Evolutionary conservation across 1,140 invertebrate genomes (phyloP).

Genomic region (Planococcus citri): DNA sequence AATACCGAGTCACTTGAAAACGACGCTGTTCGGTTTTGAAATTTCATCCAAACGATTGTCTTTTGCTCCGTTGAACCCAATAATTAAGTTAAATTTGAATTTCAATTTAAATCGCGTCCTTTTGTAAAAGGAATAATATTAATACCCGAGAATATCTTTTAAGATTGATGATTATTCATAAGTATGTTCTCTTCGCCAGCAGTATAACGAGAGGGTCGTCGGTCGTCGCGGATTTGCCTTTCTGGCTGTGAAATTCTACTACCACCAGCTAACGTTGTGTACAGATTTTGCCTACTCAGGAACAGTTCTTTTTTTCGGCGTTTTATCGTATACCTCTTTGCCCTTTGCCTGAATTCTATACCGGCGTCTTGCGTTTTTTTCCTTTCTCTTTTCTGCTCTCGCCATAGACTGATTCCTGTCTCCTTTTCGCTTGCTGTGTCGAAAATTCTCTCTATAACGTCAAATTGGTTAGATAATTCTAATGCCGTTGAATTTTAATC

Average conservation of each 20-base stretch:
- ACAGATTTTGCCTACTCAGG: too few species aligned
- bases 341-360: too few species aligned
- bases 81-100: conserved; percentile 8
- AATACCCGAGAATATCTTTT: not conserved
- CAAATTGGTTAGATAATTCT: conserved; percentile 5
- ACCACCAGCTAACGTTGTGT: too few species aligned
- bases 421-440: not conserved
- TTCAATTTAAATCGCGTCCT: conserved; percentile 6
- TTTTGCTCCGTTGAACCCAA: conserved; percentile 6
- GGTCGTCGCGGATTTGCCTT: too few species aligned
- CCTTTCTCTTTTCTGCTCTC: not conserved
- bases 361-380: too few species aligned
- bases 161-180: conserved; percentile 8
- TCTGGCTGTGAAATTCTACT: too few species aligned
- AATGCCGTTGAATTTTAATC: conserved; percentile 1
- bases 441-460: not conserved
- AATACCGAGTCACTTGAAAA: not conserved
- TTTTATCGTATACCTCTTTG: too few species aligned
- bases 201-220: not conserved
- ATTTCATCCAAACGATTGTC: conserved; percentile 2
- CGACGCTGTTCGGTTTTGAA: not conserved
- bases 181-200: not conserved
- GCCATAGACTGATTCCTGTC: too few species aligned
- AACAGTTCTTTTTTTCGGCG: too few species aligned
- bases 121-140: conserved; percentile 3